Conservation (phyloP, 2,113 vertebrate genomes). For the Hucho hucho region DNA sequence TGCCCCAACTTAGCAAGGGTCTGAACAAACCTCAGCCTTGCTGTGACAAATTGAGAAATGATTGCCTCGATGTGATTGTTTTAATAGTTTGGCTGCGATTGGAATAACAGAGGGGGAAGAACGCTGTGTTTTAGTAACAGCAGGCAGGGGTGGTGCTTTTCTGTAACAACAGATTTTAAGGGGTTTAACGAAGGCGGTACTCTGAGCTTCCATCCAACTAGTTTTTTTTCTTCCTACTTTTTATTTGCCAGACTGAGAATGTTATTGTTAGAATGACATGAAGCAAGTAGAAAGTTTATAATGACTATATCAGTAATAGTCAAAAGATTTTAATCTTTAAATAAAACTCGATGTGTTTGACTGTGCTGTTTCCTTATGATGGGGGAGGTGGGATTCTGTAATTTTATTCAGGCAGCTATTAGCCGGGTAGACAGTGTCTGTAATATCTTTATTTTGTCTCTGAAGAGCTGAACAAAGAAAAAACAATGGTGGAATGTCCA, state of each 20-base stretch:
- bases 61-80: constrained; percentile 24
- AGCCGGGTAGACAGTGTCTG: constrained; percentile 28
- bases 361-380: constrained; percentile 6
- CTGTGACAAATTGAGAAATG: constrained; percentile 26
- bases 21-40: constrained; percentile 14
- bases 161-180: constrained; percentile 22
- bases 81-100: constrained; percentile 29
- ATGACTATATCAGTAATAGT: background rate
- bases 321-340: background rate
- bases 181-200: constrained; percentile 19
- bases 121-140: constrained; percentile 24
- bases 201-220: background rate
- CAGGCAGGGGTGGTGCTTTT: background rate
- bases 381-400: background rate
- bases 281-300: background rate
- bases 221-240: background rate
- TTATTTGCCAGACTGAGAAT: background rate
- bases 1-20: background rate
- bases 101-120: constrained; percentile 14
- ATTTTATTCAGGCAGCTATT: constrained; percentile 21
- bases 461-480: constrained; percentile 58
- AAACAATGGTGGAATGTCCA: constrained; percentile 36
- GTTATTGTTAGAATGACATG: background rate
- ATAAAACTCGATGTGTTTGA: background rate
- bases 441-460: constrained; percentile 54